A percentile compares a stretch with the other conserved stretches of the same genome.
Evolutionary conservation across 1,140 invertebrate species (phyloP).

Genomic region (Apis cerana): DNA sequence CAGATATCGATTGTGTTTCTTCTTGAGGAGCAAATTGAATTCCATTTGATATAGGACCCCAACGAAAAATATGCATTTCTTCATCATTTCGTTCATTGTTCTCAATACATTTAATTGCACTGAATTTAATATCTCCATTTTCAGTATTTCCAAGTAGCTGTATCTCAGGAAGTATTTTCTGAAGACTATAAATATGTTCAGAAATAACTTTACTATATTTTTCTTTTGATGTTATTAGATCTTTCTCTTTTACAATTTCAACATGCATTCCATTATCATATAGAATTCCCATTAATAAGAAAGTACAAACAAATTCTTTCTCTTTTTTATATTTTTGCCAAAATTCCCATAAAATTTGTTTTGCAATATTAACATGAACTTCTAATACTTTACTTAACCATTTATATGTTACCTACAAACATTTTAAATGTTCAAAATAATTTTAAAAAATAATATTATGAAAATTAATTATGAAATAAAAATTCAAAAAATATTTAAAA

Average conservation of each 20-base stretch:
- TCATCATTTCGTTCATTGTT: constrained; percentile 66
- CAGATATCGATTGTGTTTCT: neutral
- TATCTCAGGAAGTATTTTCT: constrained; percentile 73
- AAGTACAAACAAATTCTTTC: constrained; percentile 68
- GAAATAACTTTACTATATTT: constrained; percentile 75
- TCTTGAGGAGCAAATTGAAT: neutral
- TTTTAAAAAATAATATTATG: constrained; percentile 25
- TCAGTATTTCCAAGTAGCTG: constrained; percentile 68
- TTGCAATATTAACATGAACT: constrained; percentile 77
- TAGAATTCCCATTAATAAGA: constrained; percentile 74
- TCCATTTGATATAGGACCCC: constrained; percentile 29
- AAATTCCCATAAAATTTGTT: constrained; percentile 74
- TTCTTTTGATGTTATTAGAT: constrained; percentile 66
- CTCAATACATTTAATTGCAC: constrained; percentile 74
- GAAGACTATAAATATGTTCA: constrained; percentile 78
- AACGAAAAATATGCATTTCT: constrained; percentile 62
- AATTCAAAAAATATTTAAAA: constrained; percentile 10
- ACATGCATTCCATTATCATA: constrained; percentile 72
- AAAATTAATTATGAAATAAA: neutral
- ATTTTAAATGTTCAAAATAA: constrained; percentile 23
- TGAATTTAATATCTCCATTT: constrained; percentile 70
- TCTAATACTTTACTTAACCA: constrained; percentile 77
- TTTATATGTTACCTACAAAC: constrained; percentile 77
- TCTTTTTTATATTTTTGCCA: constrained; percentile 69
- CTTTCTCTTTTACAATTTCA: constrained; percentile 72